Base-by-base conservation (phyloP, 53 echinoderm and acorn worm genomes). In the Apostichopus leukothele region DNA sequence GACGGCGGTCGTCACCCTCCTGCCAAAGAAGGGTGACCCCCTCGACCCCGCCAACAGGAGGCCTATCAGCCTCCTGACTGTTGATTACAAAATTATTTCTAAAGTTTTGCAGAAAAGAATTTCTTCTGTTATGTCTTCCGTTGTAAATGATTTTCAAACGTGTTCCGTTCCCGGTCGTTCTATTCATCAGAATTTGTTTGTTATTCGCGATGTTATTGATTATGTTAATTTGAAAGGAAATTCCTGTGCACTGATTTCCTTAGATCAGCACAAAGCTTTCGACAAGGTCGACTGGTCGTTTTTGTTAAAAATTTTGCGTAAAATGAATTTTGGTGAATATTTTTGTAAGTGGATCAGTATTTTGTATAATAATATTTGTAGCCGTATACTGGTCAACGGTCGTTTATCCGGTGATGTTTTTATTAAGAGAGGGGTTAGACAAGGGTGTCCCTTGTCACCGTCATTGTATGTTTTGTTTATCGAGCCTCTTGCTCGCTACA, bases 51-150 rank as follows among this genome's bases (percentile, higher is more conserved):
- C 60, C 3, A 93, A 91, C 52, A 27, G 95, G 63, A 77, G 95
- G 5, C 94, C 92, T 5, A 90, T 94, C n/a, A 88, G 90, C 75
- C 79, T 95, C 21, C 63, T 93, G 16, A 91, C 51, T 12, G 89
- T 75, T 5, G 93, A 95, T 74, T 91, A 93, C 39, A 95, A 91
- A 80, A 91, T 94, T 19, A 59, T 92, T 39, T 51, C 94, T 7
- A 92, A 92, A 74, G 11, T 89, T 19, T 60, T 94, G 8, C 88
- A 90, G 11, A 67, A 73, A 52, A 63, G 92, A 10, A 8, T 94
- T 3, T 67, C 84, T 25, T 78, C 39, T 19, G 83, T 75, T 76
- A 53, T 91, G 52, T 20, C 27, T 0, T 53, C 53, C 57, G 63
- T 93, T 67, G 27, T 93, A 2, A 83, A 88, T 76, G 57, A 27